Base-by-base conservation (phyloP, 2,113 vertebrate species). In the Anolis sagrei region DNA sequence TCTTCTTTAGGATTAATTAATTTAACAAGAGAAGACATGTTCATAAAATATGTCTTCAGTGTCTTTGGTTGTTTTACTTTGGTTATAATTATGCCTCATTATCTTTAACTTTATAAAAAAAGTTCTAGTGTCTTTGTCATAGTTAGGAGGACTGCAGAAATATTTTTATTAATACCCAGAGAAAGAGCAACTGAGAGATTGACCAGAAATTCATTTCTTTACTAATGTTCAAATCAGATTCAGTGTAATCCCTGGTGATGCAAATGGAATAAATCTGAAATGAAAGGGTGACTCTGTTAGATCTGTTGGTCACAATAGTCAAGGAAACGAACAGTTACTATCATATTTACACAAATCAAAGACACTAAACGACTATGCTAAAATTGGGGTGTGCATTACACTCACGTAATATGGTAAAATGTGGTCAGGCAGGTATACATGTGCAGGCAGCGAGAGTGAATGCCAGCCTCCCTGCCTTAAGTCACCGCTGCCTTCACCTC, bases 31-130 rank as follows among this genome's bases (percentile, higher is more conserved):
- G 29, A 84, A 79, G 23, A 58, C 9, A 21, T 39, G 72, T 81
- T 83, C 75, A 90, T 32, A 81, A 32, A 90, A 81, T 16, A 49
- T 73, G n/a, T 32, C 48, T 68, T 86, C 54, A 74, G 34, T 72
- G 29, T 36, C 51, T 77, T 87, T 44, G 68, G 49, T 69, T 79
- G 14, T 66, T 90, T 66, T 90, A 86, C 6, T 70, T 49, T 90
- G 70, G 2, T 81, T 85, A 85, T 64, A 76, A 64, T 88, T 93
- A 88, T 76, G 19, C 32, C 77, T 89, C 32, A 74, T 92, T 86
- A 80, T 81, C 58, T 81, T 77, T 72, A 80, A 83, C 70, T 68
- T 79, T 72, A 62, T 66, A 23, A 84, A 80, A 58, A 58, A 58
- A 58, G 14, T 54, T 58, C 54, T 58, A 58, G 54, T 16, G 3